Conservation (phyloP, 2,888 invertebrate genomes). For the Trichogramma dendrolimi region DNA sequence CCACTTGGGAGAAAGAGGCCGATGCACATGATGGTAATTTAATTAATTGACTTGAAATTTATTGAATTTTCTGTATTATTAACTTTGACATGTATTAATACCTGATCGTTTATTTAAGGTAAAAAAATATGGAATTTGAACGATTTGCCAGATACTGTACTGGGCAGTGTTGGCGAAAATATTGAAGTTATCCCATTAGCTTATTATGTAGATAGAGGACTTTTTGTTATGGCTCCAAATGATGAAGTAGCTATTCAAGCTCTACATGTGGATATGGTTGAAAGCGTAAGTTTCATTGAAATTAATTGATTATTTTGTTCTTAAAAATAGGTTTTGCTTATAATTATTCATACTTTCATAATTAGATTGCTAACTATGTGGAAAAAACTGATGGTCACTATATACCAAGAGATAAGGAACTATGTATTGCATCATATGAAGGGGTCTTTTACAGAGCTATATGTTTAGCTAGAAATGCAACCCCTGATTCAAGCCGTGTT, state of each 20-base stretch:
- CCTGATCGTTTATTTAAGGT: conserved; percentile 15
- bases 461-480: conserved; percentile 32
- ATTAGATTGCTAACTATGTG: conserved; percentile 41
- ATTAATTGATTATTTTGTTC: conserved; percentile 8
- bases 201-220: not conserved
- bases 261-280: conserved; percentile 14
- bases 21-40: conserved; percentile 11
- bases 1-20: conserved; percentile 35
- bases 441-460: conserved; percentile 44
- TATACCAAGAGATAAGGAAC: conserved; percentile 43
- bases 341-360: conserved; percentile 12
- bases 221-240: conserved; percentile 13
- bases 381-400: conserved; percentile 35
- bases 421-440: conserved; percentile 44
- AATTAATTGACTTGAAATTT: not conserved
- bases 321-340: conserved; percentile 3
- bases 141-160: conserved; percentile 13
- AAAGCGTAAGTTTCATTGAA: conserved; percentile 14
- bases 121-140: not conserved
- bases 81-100: conserved; percentile 7
- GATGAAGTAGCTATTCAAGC: conserved; percentile 14
- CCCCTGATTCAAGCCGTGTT: conserved; percentile 32
- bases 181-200: conserved; percentile 13
- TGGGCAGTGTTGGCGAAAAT: conserved; percentile 23
- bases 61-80: not conserved